Base-by-base conservation (phyloP, 2,797 vertebrate genomes). In the Zalophus californianus region DNA sequence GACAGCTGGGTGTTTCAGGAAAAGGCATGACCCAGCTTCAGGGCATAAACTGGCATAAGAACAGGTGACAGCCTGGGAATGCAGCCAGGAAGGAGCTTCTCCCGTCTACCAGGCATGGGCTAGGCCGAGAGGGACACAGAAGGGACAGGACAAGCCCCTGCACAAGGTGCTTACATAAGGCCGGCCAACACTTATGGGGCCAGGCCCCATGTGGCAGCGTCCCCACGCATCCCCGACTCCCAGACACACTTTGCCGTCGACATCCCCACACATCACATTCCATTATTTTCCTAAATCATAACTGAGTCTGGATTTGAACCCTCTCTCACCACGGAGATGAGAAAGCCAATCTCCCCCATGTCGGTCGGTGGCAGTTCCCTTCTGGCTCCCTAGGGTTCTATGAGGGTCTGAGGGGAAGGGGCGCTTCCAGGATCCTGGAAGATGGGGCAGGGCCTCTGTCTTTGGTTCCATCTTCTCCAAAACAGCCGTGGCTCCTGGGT, bases 401-500 rank as follows among this genome's bases (percentile, higher is more conserved):
- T 18, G 35, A 70, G n/a, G 5, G 54, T 20, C 84, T 35, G 3
- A 8, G 16, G 50, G n/a, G 52, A 10, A 32, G 32, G n/a, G 15
- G 44, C 15, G 3, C 5, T 86, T 80, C n/a, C 1, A 11, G 20
- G 72, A 84, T 10, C 10, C 64, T 38, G 15, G 29, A 80, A 35
- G 11, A 16, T 7, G 25, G 48, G 16, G 41, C 32, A 50, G 38
- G 29, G 32, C 41, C 14, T 89, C 64, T 41, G 20, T 23, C 25
- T 29, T n/a, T 11, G 38, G 70, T 75, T 27, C 35, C 35, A 77
- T 23, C 66, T 72, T 91, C 72, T 87, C 87, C 60, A 35, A 91
- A 75, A 70, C 18, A 80, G 38, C 29, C 5, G 0, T 1, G 38
- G 9, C 18, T 41, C 58, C 27, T 0, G 0, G 18, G 18, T 56